Evolutionary conservation across 2,797 vertebrate genomes (phyloP), one percentile per base, ranked within the genome.

Genomic region (Cuculus canorus): DNA sequence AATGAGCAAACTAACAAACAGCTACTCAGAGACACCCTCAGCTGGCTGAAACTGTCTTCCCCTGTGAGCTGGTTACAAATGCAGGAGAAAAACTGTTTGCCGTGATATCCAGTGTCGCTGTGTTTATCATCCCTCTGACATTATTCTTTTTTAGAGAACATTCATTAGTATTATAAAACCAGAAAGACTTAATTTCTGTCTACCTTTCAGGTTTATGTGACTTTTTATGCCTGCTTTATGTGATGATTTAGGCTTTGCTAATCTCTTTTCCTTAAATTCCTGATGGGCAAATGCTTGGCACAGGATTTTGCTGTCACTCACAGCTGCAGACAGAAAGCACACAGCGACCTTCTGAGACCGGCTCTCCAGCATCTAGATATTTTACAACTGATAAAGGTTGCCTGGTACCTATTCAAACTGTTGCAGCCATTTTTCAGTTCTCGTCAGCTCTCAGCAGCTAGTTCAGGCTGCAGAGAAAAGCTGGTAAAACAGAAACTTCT

Each of bases 341-440:
- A 88, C 23, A 93, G 78, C 3, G 13, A 94, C 96, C 93, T 96
- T 97, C 95, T 90, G 95, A 95, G 96, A 96, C 82, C 94, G 91
- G 86, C 81, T 96, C 88, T 93, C 93, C 86, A 93, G 96, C 3
- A 3, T 86, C 92, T 92, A 80, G 75, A 11, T 95, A 93, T 93
- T 96, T 96, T 95, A 95, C 92, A 93, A 78, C 11, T 95, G 93
- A 93, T 90, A 93, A 96, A 94, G 79, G 87, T 94, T 33, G 70
- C 88, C 95, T 93, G 84, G 75, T 96, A 95, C 8, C 0, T 92
- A 95, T 91, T 96, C 95, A 94, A 92, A 97, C 84, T 95, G 95
- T 95, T 97, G 96, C 86, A 92, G 94, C 70, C 92, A 95, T 96
- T 97, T 96, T 94, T 97, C 97, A 96, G 15, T 92, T 95, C 82